Conservation (phyloP, 2,888 invertebrate species). For the Pachliopta kotzebuea region DNA sequence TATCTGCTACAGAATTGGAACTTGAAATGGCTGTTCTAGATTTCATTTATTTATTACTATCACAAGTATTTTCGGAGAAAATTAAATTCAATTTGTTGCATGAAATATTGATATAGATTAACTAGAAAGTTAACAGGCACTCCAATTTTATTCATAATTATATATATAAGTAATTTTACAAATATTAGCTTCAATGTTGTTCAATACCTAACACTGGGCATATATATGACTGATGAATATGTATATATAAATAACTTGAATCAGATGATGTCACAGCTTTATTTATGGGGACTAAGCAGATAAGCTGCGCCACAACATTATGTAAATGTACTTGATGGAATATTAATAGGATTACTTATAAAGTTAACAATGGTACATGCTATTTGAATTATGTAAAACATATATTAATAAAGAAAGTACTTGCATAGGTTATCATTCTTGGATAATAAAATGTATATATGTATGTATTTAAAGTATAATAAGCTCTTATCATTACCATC, state of each 20-base stretch:
- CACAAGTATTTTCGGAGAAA: no score
- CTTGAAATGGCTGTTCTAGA: no score
- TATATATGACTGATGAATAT: neutral
- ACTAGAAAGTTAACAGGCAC: neutral
- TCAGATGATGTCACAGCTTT: slow-evolving; percentile 18
- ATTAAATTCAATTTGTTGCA: no score
- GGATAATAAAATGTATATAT: no score
- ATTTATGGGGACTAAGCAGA: slow-evolving; percentile 13
- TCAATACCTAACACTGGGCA: no score
- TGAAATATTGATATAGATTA: no score
- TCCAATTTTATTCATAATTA: neutral
- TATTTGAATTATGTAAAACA: slow-evolving; percentile 18
- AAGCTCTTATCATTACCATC: no score
- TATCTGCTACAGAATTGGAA: no score
- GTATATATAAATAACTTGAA: slow-evolving; percentile 10
- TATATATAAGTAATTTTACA: neutral
- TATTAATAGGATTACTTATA: slow-evolving; percentile 26
- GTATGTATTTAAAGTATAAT: no score
- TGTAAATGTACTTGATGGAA: slow-evolving; percentile 21
- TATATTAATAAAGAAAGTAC: neutral
- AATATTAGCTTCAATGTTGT: neutral
- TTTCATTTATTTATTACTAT: no score
- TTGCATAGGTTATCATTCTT: no score
- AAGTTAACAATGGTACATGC: slow-evolving; percentile 16
- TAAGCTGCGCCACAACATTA: slow-evolving; percentile 14